Evolutionary conservation across 2,888 invertebrate genomes (phyloP), one percentile per base, ranked within the genome.

Genomic region (Drosophila atripex): DNA sequence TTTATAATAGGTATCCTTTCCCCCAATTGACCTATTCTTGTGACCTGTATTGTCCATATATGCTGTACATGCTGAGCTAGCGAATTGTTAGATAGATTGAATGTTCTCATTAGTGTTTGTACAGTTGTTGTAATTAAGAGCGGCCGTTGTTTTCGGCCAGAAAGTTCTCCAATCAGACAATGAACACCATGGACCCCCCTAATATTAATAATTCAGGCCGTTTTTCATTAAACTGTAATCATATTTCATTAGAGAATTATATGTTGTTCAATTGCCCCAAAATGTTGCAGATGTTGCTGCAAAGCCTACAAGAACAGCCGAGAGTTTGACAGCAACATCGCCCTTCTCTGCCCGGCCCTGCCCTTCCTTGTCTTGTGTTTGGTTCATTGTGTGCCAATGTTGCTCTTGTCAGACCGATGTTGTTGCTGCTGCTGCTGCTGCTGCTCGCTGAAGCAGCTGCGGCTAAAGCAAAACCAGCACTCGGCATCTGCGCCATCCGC

Each of bases 141-240:
- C 64, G 64, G 43, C 53, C 53, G 50, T 60, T 80, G 71, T 78
- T 75, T 61, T 73, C 52, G 28, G 71, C 69, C 58, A 52, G 69
- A 63, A 49, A 51, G 38, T 76, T 78, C 66, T 74, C 41, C 74
- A 71, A 78, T 70, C 52, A 49, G 64, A 52, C 70, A 64, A 58
- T 45, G 38, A 56, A 53, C 25, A 61, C 64, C 64, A 68, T 59
- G 71, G 58, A 66, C 74, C 76, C 32, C 14, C 43, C 45, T 57
- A 77, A 70, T 75, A 77, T 39, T 57, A 77, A 70, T 75, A 77
- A 71, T 52, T 55, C 66, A 64, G 56, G 69, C 76, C 71, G 86
- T 84, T 87, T 77, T 87, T 85, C 82, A 85, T 85, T 78, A 75
- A 87, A 77, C 71, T 88, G 87, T 87, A 86, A 86, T 88, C 75